Percentiles rank a stretch among this genome's conserved stretches.
These are phyloP conservation scores for Crax fasciolata DNA, from an alignment of 2,797 vertebrate genomes.

Conservation along the genomic window DNA sequence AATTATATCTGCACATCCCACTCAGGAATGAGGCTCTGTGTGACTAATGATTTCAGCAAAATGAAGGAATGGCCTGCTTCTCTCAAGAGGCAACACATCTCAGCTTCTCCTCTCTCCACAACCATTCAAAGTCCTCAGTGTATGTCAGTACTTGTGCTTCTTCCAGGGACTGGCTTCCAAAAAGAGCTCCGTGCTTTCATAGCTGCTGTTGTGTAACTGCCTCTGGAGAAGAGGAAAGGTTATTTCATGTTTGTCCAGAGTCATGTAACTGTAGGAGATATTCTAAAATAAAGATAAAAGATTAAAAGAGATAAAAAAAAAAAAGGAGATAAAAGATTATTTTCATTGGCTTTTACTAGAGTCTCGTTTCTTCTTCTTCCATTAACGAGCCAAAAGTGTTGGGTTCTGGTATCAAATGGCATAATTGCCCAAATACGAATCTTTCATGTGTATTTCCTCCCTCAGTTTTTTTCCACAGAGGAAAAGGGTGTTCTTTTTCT, in stretches of 20 bases:
- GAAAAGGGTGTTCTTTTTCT: not conserved
- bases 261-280: not conserved
- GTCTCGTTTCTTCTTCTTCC: not conserved
- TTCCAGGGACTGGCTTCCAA: slow-evolving; percentile 9
- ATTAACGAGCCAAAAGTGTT: not conserved
- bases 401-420: not conserved
- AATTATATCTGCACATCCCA: slow-evolving; percentile 74
- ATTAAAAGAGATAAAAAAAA: too few relatives aligned
- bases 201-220: not conserved
- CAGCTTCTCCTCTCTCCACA: not conserved
- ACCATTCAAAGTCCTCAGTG: slow-evolving; percentile 16
- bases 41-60: slow-evolving; percentile 69
- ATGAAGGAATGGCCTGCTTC: slow-evolving; percentile 49
- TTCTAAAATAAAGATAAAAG: too few relatives aligned
- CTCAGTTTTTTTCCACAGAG: not conserved
- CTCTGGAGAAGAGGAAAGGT: not conserved
- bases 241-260: not conserved
- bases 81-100: slow-evolving; percentile 41
- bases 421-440: not conserved
- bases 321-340: not conserved
- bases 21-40: slow-evolving; percentile 47
- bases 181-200: not conserved
- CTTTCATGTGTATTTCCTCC: not conserved
- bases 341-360: not conserved
- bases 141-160: not conserved